phyloP scores from a whole-genome alignment of 2,888 invertebrate genomes.

The Synanthedon myopaeformis region DNA sequence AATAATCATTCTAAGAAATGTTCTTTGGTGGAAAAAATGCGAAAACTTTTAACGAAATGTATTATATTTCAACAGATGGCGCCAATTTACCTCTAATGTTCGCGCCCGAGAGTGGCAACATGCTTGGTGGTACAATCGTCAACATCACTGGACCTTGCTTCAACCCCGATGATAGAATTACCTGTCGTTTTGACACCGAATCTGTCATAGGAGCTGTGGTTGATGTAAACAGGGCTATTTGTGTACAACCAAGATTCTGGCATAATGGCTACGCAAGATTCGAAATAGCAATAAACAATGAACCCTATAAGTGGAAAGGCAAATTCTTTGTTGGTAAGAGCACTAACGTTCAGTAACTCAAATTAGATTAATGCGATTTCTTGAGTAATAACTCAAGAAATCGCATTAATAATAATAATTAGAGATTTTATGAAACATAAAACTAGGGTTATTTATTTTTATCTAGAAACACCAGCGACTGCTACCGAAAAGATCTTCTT shows the following conservation, averaged over 20 bases:
- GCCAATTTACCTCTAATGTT: constrained; percentile 86
- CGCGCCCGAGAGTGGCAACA: constrained; percentile 95
- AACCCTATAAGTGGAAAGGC: constrained; percentile 89
- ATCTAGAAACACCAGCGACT: constrained; percentile 86
- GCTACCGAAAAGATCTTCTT: constrained; percentile 90
- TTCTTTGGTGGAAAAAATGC: too few relatives aligned
- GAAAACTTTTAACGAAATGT: too few relatives aligned
- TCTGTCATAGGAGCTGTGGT: constrained; percentile 82
- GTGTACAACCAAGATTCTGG: constrained; percentile 87
- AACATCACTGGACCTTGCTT: constrained; percentile 98
- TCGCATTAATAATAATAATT: background rate
- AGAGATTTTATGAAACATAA: background rate
- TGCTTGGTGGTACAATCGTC: constrained; percentile 96
- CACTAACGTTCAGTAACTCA: constrained; percentile 5
- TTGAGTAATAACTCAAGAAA: too few relatives aligned
- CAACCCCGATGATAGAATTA: constrained; percentile 78
- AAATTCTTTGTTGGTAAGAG: constrained; percentile 88
- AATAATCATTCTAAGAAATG: too few relatives aligned
- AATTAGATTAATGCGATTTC: background rate
- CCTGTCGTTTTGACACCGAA: constrained; percentile 87
- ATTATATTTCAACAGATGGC: constrained; percentile 69
- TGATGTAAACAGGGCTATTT: constrained; percentile 86
- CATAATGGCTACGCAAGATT: constrained; percentile 91
- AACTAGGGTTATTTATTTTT: background rate
- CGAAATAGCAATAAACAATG: constrained; percentile 85